Base-by-base conservation (phyloP, 2,113 vertebrate species). In the Carassius auratus region DNA sequence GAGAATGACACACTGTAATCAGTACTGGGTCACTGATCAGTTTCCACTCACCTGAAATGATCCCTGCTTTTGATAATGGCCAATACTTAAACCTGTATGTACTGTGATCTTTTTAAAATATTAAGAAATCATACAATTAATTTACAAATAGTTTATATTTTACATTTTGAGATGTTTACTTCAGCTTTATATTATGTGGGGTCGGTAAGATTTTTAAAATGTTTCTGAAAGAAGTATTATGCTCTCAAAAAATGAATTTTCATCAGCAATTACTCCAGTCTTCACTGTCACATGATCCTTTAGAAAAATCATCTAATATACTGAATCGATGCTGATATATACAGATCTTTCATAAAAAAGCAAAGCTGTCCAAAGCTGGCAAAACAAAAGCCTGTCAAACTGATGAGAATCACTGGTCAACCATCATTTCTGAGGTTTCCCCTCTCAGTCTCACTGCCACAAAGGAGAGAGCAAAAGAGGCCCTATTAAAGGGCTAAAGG, bases 1-100 rank as follows among this genome's bases (percentile, higher is more conserved):
- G 84, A 89, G 87, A 69, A 88, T 73, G 45, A 84, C 85, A n/a
- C 62, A 76, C 55, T 57, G 77, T 85, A 83, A 75, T 84, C 57
- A 84, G 83, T 71, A 81, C 84, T 26, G 71, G 48, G 69, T 33
- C 76, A 84, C 85, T 88, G 85, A 80, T 71, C 55, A 17, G 36
- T 50, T 61, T 85, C 36, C 76, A 59, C 52, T 85, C 76, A 79
- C 33, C 50, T 57, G 21, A 79, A 79, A 73, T 77, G 57, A 9
- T 69, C 57, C 8, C 36, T 14, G 59, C 59, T 81, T 3, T 45
- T 81, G 42, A 59, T 45, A 75, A 79, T 45, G 8, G 33, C 48
- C 52, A 23, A 2, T 55, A 71, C 17, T 42, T 68, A 66, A 33
- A 36, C 62, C 52, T 75, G 61, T 55, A 55, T 23, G 55, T 48